Percentiles rank a stretch among this genome's conserved stretches.
These are phyloP conservation scores for Vespertilio murinus DNA, from an alignment of 2,797 vertebrate genomes.

Conservation along the genomic window DNA sequence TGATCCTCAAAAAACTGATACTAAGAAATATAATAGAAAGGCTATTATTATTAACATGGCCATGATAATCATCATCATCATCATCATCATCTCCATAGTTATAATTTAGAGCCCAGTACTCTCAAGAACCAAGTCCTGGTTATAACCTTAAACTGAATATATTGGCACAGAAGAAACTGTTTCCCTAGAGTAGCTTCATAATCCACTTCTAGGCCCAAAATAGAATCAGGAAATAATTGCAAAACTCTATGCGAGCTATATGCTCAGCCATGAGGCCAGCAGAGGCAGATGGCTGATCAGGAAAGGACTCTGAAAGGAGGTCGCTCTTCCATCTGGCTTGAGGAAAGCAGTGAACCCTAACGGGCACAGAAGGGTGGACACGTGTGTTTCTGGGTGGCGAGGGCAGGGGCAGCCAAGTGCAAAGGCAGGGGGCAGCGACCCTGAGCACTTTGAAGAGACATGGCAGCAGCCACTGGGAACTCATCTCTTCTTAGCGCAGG, in stretches of 20 bases:
- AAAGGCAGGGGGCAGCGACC: neutral
- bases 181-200: neutral
- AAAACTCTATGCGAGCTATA: neutral
- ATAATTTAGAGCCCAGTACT: neutral
- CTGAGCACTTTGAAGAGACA: neutral
- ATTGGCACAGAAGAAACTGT: neutral
- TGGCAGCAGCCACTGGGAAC: neutral
- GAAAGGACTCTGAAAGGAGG: conserved; percentile 24
- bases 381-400: neutral
- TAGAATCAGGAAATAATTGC: conserved; percentile 42
- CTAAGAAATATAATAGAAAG: neutral
- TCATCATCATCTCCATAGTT: neutral
- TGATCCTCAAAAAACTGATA: neutral
- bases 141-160: neutral
- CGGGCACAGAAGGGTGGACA: neutral
- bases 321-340: neutral
- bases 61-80: neutral
- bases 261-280: neutral
- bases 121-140: neutral
- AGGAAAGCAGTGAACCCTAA: neutral
- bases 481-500: conserved; percentile 23
- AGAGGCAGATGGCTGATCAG: neutral
- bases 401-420: too few species aligned
- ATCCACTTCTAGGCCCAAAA: conserved; percentile 3
- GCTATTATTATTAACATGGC: neutral